Evolutionary conservation across 2,797 vertebrate species (phyloP).

Genomic region (Crocodylus rhombifer): DNA sequence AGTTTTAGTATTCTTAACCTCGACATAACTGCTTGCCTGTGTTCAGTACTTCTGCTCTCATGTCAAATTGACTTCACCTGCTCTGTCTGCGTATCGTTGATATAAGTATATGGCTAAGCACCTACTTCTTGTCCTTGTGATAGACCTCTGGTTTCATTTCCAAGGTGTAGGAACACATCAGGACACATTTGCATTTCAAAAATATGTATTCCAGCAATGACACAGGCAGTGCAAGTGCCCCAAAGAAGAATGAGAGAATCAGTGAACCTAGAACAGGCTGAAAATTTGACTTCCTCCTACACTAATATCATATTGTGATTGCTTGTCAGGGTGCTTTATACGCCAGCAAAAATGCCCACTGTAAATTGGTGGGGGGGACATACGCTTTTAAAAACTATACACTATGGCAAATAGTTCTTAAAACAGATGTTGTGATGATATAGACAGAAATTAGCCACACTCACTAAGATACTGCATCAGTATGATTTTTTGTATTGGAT

Average conservation of each 20-base stretch:
- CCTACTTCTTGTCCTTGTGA: background rate
- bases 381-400: background rate
- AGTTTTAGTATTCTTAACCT: background rate
- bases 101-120: background rate
- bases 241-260: background rate
- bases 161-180: background rate
- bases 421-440: background rate
- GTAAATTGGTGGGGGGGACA: background rate
- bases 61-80: background rate
- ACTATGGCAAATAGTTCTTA: background rate
- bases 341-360: background rate
- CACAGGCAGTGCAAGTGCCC: background rate
- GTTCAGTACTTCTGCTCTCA: background rate
- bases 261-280: background rate
- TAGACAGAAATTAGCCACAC: background rate
- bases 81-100: background rate
- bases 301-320: background rate
- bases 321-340: background rate
- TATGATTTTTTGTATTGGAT: background rate
- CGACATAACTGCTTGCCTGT: background rate
- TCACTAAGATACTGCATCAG: background rate
- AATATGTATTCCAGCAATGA: conserved; percentile 19
- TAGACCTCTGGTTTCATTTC: background rate
- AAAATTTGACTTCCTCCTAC: background rate
- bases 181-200: background rate